These are phyloP conservation scores for Empis livida DNA, from an alignment of 2,888 invertebrate genomes.

Conservation along the genomic window DNA sequence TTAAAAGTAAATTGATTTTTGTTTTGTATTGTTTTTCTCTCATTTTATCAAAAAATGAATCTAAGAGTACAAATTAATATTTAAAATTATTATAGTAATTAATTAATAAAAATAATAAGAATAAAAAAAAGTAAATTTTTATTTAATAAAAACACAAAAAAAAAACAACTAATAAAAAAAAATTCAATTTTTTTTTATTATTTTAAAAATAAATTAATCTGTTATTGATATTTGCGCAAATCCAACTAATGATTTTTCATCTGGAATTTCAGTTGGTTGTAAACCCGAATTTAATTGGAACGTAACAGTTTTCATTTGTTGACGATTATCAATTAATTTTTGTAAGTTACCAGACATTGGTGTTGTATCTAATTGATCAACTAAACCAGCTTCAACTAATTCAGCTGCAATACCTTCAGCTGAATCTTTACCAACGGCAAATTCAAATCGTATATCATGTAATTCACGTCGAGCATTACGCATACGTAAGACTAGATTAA, in stretches of 20 bases:
- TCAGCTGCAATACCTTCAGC: slow-evolving; percentile 90
- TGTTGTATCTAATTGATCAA: slow-evolving; percentile 79
- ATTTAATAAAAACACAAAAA: slow-evolving; percentile 1
- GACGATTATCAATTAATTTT: slow-evolving; percentile 66
- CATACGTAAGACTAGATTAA: slow-evolving; percentile 81
- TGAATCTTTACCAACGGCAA: slow-evolving; percentile 75
- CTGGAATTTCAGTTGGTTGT: slow-evolving; percentile 66
- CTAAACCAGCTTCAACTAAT: slow-evolving; percentile 87
- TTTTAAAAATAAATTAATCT: slow-evolving; percentile 43
- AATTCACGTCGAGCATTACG: slow-evolving; percentile 81
- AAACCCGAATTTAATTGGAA: slow-evolving; percentile 71
- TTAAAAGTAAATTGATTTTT: no score
- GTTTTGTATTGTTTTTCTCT: no score
- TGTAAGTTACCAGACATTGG: slow-evolving; percentile 91
- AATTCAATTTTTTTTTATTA: slow-evolving; percentile 3
- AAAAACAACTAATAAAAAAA: slow-evolving; percentile 3
- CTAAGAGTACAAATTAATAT: no score
- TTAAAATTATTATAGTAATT: no score
- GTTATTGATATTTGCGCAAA: slow-evolving; percentile 95
- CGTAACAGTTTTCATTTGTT: slow-evolving; percentile 59
- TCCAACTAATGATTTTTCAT: slow-evolving; percentile 90
- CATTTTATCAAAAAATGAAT: no score
- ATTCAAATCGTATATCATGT: slow-evolving; percentile 97
- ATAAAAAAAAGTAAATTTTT: background rate
- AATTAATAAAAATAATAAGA: background rate